phyloP scores from a whole-genome alignment of 2,113 vertebrate genomes.

The Triplophysa siluroides region DNA sequence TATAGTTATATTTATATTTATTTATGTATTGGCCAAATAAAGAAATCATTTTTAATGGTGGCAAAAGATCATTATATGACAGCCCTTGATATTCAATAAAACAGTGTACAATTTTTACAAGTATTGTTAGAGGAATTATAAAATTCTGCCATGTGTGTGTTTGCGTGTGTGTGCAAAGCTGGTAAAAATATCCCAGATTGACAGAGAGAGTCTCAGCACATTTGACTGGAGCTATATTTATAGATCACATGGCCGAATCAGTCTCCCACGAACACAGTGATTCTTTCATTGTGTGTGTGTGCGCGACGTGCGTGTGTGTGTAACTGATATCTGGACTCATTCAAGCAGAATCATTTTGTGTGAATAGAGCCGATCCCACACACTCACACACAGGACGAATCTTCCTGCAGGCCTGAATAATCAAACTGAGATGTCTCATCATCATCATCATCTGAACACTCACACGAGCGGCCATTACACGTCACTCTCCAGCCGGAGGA shows the following conservation, averaged over 20 bases:
- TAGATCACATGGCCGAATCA: conserved; percentile 46
- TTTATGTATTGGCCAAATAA: no score
- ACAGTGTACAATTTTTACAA: no score
- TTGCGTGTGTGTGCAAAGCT: conserved; percentile 6
- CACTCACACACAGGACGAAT: background rate
- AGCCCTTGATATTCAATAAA: no score
- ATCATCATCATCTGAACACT: background rate
- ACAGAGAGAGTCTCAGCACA: conserved; percentile 48
- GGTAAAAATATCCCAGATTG: conserved; percentile 71
- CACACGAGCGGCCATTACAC: no score
- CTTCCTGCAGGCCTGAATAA: background rate
- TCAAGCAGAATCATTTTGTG: conserved; percentile 1
- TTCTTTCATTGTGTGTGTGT: background rate
- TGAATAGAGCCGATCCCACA: background rate
- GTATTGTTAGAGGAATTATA: no score
- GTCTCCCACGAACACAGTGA: background rate
- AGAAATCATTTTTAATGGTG: no score
- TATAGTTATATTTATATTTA: no score
- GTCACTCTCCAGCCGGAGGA: no score
- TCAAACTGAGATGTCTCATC: background rate
- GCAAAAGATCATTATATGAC: no score
- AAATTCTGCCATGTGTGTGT: background rate
- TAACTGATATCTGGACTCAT: background rate
- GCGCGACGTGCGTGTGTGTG: background rate
- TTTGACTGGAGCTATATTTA: conserved; percentile 52